phyloP scores from a whole-genome alignment of 2,888 invertebrate species.

The Tipula confusa region DNA sequence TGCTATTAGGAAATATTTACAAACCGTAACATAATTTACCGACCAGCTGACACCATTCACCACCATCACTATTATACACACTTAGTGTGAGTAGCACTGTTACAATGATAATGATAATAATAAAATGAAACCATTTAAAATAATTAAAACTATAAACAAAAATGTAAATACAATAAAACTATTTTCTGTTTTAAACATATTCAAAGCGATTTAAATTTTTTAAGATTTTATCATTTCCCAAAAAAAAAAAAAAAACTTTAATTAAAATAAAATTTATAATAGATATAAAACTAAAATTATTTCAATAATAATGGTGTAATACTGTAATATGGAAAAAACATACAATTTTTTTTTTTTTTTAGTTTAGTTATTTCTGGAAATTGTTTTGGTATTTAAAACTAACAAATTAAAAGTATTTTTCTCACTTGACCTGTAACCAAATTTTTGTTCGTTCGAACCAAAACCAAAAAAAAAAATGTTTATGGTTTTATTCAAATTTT shows the following conservation, averaged over 20 bases:
- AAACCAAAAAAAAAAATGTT: not conserved
- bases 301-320: slow-evolving; percentile 20
- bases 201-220: not conserved
- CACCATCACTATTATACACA: not conserved
- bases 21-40: not conserved
- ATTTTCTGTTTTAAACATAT: not conserved
- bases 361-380: not conserved
- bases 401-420: slow-evolving; percentile 25
- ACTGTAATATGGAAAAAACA: not conserved
- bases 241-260: not conserved
- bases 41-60: not conserved
- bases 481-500: slow-evolving; percentile 7
- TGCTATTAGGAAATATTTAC: not conserved
- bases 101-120: not conserved
- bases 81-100: not conserved
- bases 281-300: slow-evolving; percentile 1
- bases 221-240: not conserved
- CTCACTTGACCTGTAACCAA: slow-evolving; percentile 25
- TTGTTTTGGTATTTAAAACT: slow-evolving; percentile 3
- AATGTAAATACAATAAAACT: not conserved
- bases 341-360: not conserved
- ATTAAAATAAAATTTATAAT: not conserved
- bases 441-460: not conserved
- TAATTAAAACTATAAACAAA: slow-evolving; percentile 6
- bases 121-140: not conserved